Evolutionary conservation across 2,113 vertebrate species (phyloP).

Genomic region (Eulemur macaco): DNA sequence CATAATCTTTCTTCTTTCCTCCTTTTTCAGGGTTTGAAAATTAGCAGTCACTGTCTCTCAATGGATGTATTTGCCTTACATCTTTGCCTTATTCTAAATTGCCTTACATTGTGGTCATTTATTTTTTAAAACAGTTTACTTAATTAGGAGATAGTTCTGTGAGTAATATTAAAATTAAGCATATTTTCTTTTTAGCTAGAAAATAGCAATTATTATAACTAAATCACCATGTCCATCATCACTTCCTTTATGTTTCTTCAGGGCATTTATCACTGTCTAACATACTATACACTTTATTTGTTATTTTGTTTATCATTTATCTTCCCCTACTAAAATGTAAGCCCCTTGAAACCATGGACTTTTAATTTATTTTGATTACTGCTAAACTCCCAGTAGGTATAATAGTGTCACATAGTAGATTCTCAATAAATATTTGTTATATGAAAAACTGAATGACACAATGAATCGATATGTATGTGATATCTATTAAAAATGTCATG

Average conservation of each 20-base stretch:
- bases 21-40: background rate
- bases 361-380: background rate
- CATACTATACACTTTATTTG: background rate
- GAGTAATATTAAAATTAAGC: background rate
- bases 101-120: background rate
- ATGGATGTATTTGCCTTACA: background rate
- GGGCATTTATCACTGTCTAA: background rate
- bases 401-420: background rate
- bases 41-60: background rate
- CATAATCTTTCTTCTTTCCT: background rate
- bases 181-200: background rate
- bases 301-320: background rate
- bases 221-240: background rate
- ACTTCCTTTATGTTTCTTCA: background rate
- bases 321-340: background rate
- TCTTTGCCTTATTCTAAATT: background rate
- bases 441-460: background rate
- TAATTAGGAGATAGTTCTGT: background rate
- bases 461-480: background rate
- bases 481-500: slow-evolving; percentile 7
- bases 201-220: background rate
- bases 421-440: background rate
- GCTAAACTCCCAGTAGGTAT: background rate
- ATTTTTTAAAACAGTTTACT: background rate
- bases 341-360: background rate